These are phyloP conservation scores for Tetranychus truncatus DNA, from an alignment of 2,888 invertebrate species.

Conservation along the genomic window DNA sequence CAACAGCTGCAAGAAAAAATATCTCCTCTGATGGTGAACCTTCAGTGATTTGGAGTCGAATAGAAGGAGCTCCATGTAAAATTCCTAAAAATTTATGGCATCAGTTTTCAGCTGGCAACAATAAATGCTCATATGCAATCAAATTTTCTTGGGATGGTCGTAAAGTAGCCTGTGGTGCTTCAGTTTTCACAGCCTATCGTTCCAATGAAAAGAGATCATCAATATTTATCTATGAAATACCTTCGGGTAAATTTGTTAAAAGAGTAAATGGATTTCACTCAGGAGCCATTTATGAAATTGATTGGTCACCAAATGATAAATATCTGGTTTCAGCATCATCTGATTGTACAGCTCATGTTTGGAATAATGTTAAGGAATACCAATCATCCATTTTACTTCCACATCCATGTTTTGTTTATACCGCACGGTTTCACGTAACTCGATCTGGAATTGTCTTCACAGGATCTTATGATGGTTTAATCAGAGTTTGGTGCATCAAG, in stretches of 20 bases:
- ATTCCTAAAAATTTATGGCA: conserved; percentile 39
- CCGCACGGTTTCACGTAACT: conserved; percentile 40
- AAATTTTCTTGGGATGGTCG: conserved; percentile 28
- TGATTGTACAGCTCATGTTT: conserved; percentile 46
- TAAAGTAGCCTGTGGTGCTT: conserved; percentile 12
- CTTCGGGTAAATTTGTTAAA: conserved; percentile 5
- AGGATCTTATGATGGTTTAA: conserved; percentile 46
- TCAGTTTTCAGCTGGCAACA: conserved; percentile 29
- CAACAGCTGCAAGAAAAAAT: not conserved
- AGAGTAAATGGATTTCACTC: conserved; percentile 12
- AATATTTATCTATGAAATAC: conserved; percentile 12
- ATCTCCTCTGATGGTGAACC: not conserved
- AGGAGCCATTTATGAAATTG: conserved; percentile 44
- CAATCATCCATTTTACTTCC: conserved; percentile 36
- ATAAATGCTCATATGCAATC: conserved; percentile 31
- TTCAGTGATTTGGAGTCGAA: not conserved
- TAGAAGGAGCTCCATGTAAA: conserved; percentile 33
- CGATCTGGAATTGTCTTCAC: conserved; percentile 39
- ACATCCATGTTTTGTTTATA: conserved; percentile 51
- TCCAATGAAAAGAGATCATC: conserved; percentile 11
- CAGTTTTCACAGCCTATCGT: conserved; percentile 12
- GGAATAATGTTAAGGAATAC: conserved; percentile 34
- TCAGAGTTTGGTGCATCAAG: conserved; percentile 43
- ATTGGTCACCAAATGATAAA: conserved; percentile 43
- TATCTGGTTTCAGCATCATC: conserved; percentile 45